Evolutionary conservation across 2,888 invertebrate species (phyloP).

Genomic region (Scrobipalpa atriplicella): DNA sequence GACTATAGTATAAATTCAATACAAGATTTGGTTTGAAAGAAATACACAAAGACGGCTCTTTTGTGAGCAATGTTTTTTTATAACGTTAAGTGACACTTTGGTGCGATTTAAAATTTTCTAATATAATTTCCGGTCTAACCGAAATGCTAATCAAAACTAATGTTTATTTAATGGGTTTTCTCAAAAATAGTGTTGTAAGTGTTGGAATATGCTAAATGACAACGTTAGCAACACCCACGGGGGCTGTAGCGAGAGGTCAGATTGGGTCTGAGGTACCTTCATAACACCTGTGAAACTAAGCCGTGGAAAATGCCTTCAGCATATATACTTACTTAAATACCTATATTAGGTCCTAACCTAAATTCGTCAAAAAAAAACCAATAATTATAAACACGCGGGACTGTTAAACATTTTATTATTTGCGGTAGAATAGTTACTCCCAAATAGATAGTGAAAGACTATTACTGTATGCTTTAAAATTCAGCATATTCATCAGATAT

Average conservation of each 20-base stretch:
- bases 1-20: no score
- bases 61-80: no score
- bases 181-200: constrained; percentile 2
- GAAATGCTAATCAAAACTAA: not conserved
- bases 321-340: not conserved
- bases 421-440: no score
- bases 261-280: not conserved
- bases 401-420: no score
- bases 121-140: constrained; percentile 2
- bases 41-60: not conserved
- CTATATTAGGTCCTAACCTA: not conserved
- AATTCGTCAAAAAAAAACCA: no score
- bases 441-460: no score
- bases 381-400: no score
- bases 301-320: not conserved
- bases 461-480: no score
- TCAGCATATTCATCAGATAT: no score
- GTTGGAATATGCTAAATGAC: constrained; percentile 16
- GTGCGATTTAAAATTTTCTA: not conserved
- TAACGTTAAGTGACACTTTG: not conserved
- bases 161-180: constrained; percentile 10
- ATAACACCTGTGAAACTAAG: not conserved
- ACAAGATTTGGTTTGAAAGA: not conserved
- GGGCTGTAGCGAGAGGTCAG: constrained; percentile 3
- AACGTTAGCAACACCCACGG: constrained; percentile 21